Base-by-base conservation (phyloP, 1,140 invertebrate species). In the Zaprionus tsacasi region DNA sequence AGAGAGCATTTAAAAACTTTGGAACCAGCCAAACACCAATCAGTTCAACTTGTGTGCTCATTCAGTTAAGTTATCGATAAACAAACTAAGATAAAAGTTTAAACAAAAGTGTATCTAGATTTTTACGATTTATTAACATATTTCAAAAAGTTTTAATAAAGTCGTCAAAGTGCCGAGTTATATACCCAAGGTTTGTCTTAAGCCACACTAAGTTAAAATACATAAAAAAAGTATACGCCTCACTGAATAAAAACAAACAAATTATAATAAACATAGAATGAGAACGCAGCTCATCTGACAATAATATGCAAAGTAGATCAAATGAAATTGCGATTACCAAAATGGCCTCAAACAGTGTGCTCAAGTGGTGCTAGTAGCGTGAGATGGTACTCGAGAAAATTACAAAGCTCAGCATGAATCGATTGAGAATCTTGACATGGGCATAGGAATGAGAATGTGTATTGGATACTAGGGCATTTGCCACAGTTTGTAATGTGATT, bases 351-450 rank as follows among this genome's bases (percentile, higher is more conserved):
- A 38, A 60, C 11, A 52, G 59, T 60, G 70, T 40, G 15, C 52
- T 70, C 43, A 70, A 74, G 71, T 70, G 66, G 17, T 50, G 70
- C 56, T 50, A 27, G 56, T 25, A 52, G 58, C 15, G 35, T 38
- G 21, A 56, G 57, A 74, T 68, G 65, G 8, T 52, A 74, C 71
- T 74, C 61, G 40, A 38, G 48, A 70, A 70, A 74, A 70, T 52
- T 12, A 67, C 66, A 25, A 4, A 63, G 66, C 71, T 74, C 71
- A 74, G 71, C 71, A 74, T 56, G 43, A 74, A 74, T 74, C 71
- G 66, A 74, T 73, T 73, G 58, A 43, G 35, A 40, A 50, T 40
- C 54, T 33, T 55, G 21, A 30, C 48, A 60, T n/a, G 35, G 52
- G n/a, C 6, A 21, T 7, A n/a, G 21, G 50, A 5, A n/a, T 7